Evolutionary conservation across 2,113 vertebrate species (phyloP).

Genomic region (Pitta sordida): DNA sequence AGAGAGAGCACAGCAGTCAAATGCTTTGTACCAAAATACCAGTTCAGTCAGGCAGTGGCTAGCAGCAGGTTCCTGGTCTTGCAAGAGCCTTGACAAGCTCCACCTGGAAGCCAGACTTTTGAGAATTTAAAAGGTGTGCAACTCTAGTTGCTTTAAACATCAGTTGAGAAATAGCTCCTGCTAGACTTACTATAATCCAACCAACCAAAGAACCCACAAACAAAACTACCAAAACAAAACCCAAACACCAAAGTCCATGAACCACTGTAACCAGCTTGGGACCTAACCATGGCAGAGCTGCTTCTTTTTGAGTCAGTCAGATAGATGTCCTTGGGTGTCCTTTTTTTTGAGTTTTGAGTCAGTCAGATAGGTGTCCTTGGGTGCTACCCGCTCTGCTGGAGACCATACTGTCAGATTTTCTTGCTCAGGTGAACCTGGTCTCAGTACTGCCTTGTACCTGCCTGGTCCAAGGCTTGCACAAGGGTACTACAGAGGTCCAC

Average conservation of each 20-base stretch:
- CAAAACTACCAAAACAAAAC: not conserved
- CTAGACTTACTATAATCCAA: not conserved
- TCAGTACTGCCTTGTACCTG: fast-evolving
- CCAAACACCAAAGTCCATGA: not conserved
- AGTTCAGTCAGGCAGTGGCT: not conserved
- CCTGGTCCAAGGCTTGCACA: not conserved
- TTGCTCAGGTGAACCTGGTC: not conserved
- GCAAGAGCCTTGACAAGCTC: not conserved
- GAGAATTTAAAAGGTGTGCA: not conserved
- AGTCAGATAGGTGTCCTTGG: not conserved
- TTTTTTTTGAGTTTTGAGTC: not conserved
- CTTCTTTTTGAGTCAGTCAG: not conserved
- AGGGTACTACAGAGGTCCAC: not conserved
- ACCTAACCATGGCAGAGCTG: not conserved
- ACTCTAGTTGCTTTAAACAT: not conserved
- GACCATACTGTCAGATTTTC: not conserved
- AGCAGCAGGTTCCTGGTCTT: not conserved
- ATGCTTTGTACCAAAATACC: not conserved
- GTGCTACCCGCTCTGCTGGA: not conserved
- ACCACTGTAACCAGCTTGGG: not conserved
- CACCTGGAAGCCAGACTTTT: not conserved
- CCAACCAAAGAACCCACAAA: not conserved
- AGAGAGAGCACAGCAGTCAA: not conserved
- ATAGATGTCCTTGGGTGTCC: not conserved
- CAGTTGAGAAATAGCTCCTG: not conserved